Percentiles rank a stretch among this genome's conserved stretches.
Conservation (phyloP, 2,888 invertebrate genomes). For the Penaeus monodon region DNA sequence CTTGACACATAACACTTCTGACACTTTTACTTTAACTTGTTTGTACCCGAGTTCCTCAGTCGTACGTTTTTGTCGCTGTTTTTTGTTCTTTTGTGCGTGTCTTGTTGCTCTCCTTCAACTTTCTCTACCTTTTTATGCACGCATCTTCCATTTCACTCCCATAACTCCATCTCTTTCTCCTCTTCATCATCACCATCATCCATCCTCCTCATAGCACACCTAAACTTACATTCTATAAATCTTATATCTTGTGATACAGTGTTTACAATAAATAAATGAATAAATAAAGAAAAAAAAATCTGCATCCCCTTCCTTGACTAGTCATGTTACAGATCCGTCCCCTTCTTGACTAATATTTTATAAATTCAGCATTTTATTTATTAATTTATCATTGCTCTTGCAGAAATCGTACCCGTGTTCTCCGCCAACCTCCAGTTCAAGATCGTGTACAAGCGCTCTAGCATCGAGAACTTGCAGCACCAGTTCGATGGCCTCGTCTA, state of each 20-base stretch:
- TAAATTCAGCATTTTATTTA: too few relatives aligned
- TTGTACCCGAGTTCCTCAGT: background rate
- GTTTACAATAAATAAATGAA: too few relatives aligned
- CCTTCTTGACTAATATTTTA: too few relatives aligned
- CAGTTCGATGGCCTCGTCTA: conserved; percentile 66
- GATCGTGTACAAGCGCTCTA: conserved; percentile 64
- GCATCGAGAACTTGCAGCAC: conserved; percentile 65
- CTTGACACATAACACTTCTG: conserved; percentile 3
- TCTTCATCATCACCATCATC: too few relatives aligned
- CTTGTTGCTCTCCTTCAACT: background rate
- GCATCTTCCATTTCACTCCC: too few relatives aligned
- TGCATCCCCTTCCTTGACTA: too few relatives aligned
- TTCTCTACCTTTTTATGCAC: background rate
- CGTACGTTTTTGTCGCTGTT: background rate
- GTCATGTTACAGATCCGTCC: too few relatives aligned
- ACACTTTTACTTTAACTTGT: background rate
- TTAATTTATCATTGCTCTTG: background rate
- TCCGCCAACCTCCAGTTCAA: conserved; percentile 66
- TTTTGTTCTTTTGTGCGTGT: background rate
- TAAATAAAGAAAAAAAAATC: too few relatives aligned
- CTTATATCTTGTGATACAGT: too few relatives aligned
- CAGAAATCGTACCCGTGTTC: conserved; percentile 66
- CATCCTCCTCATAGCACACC: too few relatives aligned
- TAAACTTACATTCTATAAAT: too few relatives aligned
- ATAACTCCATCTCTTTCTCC: too few relatives aligned